Evolutionary conservation across 1,140 invertebrate genomes (phyloP).

Genomic region (Cyphomyrmex costatus): DNA sequence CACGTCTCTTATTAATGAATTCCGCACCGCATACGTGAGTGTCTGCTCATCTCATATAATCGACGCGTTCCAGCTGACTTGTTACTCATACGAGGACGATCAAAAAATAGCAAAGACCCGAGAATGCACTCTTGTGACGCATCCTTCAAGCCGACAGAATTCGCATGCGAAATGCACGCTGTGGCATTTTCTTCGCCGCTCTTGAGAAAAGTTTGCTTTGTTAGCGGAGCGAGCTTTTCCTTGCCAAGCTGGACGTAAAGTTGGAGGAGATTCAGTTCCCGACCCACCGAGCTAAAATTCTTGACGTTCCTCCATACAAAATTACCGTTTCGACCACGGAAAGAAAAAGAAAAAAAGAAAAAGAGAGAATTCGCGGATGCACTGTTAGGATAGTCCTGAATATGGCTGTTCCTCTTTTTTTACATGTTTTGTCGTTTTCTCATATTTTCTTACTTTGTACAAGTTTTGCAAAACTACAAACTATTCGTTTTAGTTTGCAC

Average conservation of each 20-base stretch:
- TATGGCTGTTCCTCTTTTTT: background rate
- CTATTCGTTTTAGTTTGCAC: background rate
- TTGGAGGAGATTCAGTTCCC: conserved; percentile 33
- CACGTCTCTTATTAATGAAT: conserved; percentile 70
- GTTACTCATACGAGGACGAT: conserved; percentile 1
- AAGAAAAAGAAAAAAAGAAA: background rate
- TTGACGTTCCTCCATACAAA: conserved; percentile 50
- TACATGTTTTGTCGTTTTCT: background rate
- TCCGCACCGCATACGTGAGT: background rate
- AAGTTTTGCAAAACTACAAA: background rate
- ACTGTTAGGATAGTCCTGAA: conserved; percentile 3
- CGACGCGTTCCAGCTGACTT: background rate
- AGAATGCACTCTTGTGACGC: conserved; percentile 16
- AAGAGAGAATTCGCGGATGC: background rate
- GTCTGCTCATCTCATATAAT: conserved; percentile 5
- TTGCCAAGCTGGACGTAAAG: conserved; percentile 42
- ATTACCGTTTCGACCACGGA: conserved; percentile 29
- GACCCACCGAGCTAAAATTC: conserved; percentile 46
- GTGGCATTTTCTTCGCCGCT: conserved; percentile 38
- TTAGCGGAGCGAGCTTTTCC: conserved; percentile 49
- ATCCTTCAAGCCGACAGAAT: conserved; percentile 19
- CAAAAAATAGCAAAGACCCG: conserved; percentile 27
- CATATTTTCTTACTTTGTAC: background rate
- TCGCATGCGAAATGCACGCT: conserved; percentile 43
- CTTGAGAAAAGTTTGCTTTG: conserved; percentile 51